Conservation (phyloP, 1,140 invertebrate genomes). For the Pogonus chalceus region DNA sequence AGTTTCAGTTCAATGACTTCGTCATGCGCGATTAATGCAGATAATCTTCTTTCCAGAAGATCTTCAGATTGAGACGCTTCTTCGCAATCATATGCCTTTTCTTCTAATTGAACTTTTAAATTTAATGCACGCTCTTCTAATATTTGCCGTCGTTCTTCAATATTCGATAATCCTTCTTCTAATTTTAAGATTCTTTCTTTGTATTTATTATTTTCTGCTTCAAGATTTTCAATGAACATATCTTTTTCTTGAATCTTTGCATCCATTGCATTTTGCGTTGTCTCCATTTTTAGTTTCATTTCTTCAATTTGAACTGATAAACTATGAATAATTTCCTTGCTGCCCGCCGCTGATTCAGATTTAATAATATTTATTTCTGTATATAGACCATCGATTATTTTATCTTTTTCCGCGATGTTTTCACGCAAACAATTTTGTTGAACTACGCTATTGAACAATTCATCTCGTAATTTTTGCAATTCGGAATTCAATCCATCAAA, state of each 20-base stretch:
- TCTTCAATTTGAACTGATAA: conserved; percentile 36
- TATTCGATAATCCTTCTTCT: conserved; percentile 44
- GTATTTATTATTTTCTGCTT: conserved; percentile 52
- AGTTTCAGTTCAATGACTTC: conserved; percentile 45
- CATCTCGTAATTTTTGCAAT: conserved; percentile 2
- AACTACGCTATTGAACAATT: conserved; percentile 8
- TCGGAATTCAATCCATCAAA: conserved; percentile 1
- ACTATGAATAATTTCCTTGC: conserved; percentile 32
- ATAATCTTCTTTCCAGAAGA: conserved; percentile 40
- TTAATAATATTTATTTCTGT: conserved; percentile 37
- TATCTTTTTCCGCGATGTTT: conserved; percentile 31
- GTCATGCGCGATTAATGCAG: conserved; percentile 43
- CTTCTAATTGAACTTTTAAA: conserved; percentile 43
- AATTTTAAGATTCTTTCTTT: conserved; percentile 46
- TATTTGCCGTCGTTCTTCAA: conserved; percentile 43
- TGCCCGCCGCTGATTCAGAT: conserved; percentile 26
- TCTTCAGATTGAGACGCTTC: conserved; percentile 46
- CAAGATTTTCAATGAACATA: conserved; percentile 58
- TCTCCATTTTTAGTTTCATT: conserved; percentile 20
- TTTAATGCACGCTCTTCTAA: conserved; percentile 43
- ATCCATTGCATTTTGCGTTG: conserved; percentile 15
- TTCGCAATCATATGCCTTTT: conserved; percentile 40
- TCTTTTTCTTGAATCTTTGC: conserved; percentile 60
- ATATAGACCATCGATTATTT: conserved; percentile 30
- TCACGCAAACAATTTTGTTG: conserved; percentile 29